Evolutionary conservation across 1,140 invertebrate species (phyloP), one percentile per base, ranked within the genome.

Genomic region (Campodea augens): DNA sequence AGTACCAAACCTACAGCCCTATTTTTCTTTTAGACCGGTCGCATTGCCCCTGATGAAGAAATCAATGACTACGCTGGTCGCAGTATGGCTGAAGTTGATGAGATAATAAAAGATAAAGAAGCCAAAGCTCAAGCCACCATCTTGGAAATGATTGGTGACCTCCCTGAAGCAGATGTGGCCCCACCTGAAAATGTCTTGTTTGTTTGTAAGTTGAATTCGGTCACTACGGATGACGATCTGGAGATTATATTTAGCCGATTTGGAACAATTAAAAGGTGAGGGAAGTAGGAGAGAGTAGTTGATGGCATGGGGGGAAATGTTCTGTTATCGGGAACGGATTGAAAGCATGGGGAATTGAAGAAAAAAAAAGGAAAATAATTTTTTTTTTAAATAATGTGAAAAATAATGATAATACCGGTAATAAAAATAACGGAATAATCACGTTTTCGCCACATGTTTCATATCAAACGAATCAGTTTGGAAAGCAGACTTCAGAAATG

Each of bases 131-230:
- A 91, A 55, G 95, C 96, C 5, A 95, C 93, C 18, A 91, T 99
- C 52, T 67, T 99, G 32, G 93, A 98, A 73, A 98, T 99, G 68
- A 87, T 99, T 25, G 95, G 95, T 1, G 96, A 99, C 65, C 67
- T 99, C 43, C 95, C 92, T 0, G 83, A 95, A 68, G 91, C 85
- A 32, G 93, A 99, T 37, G 84, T 96, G 58, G 89, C 87, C 19
- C 96, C 96, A 1, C 92, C 93, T 5, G 96, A 99, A 67, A 98
- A 98, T 71, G 91, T 99, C 10, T 64, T 99, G 0, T 99, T 99
- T 68, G 88, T 99, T 5, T 99, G 96, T 65, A 99, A 99, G 70
- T 66, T 99, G n/a, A 99, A 99, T 71, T 92, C 95, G 22, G 91
- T 98, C 0, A 99, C 96, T 3, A 91, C 77, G 25, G 92, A 96